Evolutionary conservation across 2,797 vertebrate genomes (phyloP), one percentile per base, ranked within the genome.

Genomic region (Coilia nasus): DNA sequence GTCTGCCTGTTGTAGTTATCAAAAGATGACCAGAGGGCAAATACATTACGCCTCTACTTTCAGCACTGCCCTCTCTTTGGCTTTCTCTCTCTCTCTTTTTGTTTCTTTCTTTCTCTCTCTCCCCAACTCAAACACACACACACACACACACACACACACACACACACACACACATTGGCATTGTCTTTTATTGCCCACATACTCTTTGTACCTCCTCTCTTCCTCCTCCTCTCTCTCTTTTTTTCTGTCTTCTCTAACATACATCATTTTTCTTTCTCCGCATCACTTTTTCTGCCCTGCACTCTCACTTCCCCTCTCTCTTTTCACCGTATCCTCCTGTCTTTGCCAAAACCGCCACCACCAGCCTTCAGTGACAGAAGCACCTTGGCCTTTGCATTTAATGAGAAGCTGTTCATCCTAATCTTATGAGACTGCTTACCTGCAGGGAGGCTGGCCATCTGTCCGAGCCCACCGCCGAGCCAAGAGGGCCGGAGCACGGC

Each of bases 401-500:
- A 75, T 75, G 67, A 75, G 67, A 75, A 75, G 67, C 67, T 75
- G 67, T 75, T 75, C 67, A 75, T 75, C 67, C 67, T 75, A 15
- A 75, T 31, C 31, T 75, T 35, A 35, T 75, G 67, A 75, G 67
- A 75, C 10, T 71, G 28, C 67, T 75, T 28, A 75, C 67, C 67
- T 75, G 67, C 67, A 35, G 67, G 67, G 67, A 41, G 15, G 28
- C 12, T 28, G 67, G 14, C 67, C 67, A 75, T 75, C 82, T 86
- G 85, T 17, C 12, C n/a, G 47, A 60, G 56, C 31, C 67, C 82
- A 81, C 25, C 59, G 56, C 67, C 59, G 78, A 46, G 71, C 78
- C 82, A 80, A 62, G 80, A 86, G 85, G 71, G 12, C 85, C 59
- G 57, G 81, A 23, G 82, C 82, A 80, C 23, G 50, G 54, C 82